Percentiles rank a stretch among this genome's conserved stretches.
Conservation (phyloP, 2,888 invertebrate species). For the Shargacucullia verbasci region DNA sequence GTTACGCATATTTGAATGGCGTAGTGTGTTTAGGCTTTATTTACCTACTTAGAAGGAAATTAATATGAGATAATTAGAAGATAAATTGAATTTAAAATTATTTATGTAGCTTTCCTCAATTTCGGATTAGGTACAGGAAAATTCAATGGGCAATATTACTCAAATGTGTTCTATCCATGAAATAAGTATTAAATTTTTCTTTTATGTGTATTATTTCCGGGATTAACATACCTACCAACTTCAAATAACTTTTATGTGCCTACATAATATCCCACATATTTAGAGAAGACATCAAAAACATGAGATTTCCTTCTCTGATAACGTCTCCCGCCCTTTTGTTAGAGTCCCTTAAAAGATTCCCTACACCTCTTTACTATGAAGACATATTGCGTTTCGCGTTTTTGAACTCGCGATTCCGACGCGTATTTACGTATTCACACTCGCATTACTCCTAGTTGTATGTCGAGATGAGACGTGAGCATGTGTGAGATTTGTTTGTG, state of each 20-base stretch:
- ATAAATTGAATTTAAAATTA: too few species aligned
- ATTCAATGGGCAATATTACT: too few species aligned
- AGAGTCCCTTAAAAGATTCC: conserved; percentile 82
- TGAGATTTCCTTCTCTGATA: conserved; percentile 79
- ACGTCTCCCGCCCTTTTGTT: conserved; percentile 79
- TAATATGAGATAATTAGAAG: too few species aligned
- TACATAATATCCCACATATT: conserved; percentile 61
- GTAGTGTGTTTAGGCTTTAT: too few species aligned
- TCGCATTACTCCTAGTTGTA: conserved; percentile 86
- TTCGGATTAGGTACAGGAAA: too few species aligned
- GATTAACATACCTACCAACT: conserved; percentile 12
- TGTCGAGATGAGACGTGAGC: conserved; percentile 83
- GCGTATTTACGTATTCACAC: conserved; percentile 89
- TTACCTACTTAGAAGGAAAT: too few species aligned
- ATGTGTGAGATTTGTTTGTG: conserved; percentile 77
- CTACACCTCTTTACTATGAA: conserved; percentile 83
- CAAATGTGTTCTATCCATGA: too few species aligned
- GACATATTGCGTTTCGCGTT: conserved; percentile 89
- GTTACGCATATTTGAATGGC: background rate
- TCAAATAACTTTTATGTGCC: conserved; percentile 26
- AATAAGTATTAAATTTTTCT: too few species aligned
- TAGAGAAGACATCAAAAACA: conserved; percentile 75
- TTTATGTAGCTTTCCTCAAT: too few species aligned
- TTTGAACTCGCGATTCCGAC: conserved; percentile 87
- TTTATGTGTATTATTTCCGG: background rate